A percentile compares a stretch with the other conserved stretches of the same genome.
Evolutionary conservation across 92 coral and sea anemone species (phyloP).

Genomic region (Heliopora coerulea): DNA sequence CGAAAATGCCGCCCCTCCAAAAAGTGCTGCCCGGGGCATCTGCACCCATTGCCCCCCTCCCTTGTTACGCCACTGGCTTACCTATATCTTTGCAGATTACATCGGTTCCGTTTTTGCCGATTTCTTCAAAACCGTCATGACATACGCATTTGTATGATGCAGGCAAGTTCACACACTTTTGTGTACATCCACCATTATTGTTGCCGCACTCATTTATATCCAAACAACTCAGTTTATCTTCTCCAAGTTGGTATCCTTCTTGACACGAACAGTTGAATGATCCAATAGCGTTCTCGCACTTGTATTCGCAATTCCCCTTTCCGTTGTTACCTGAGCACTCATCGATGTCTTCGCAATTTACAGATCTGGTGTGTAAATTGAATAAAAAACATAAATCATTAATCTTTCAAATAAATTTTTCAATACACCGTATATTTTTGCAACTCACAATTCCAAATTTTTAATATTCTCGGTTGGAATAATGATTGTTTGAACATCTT

Average conservation of each 20-base stretch:
- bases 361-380: slow-evolving; percentile 68
- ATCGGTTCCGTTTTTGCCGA: slow-evolving; percentile 75
- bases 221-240: slow-evolving; percentile 69
- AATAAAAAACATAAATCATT: too few species aligned
- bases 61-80: too few species aligned
- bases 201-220: slow-evolving; percentile 76
- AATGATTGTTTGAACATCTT: too few species aligned
- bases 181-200: slow-evolving; percentile 80
- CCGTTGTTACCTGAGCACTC: slow-evolving; percentile 87
- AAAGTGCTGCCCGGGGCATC: too few species aligned
- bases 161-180: slow-evolving; percentile 74
- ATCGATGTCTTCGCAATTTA: slow-evolving; percentile 78
- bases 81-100: slow-evolving; percentile 88
- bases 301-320: slow-evolving; percentile 88
- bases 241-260: slow-evolving; percentile 62
- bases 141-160: slow-evolving; percentile 72
- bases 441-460: too few species aligned
- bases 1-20: too few species aligned
- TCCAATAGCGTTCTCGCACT: slow-evolving; percentile 79
- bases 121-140: slow-evolving; percentile 70
- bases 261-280: slow-evolving; percentile 94
- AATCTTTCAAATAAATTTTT: too few species aligned
- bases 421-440: too few species aligned
- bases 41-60: too few species aligned
- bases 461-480: too few species aligned